Percentiles rank a stretch among this genome's conserved stretches.
Conservation (phyloP, 2,888 invertebrate species). For the Nephrocerus scutellatus region DNA sequence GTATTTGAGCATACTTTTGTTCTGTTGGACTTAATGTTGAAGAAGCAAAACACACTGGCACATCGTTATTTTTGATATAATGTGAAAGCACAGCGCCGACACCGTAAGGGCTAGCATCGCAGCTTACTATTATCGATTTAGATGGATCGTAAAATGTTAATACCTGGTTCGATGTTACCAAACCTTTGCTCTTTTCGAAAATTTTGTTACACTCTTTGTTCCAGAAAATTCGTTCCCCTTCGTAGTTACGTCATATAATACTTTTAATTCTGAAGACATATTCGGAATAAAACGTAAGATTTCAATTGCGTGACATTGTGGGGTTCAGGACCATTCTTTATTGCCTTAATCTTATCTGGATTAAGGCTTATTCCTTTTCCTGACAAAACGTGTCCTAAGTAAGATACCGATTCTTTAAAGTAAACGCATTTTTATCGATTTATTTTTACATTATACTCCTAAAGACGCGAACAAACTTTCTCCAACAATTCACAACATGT, state of each 20-base stretch:
- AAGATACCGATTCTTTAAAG: conserved; percentile 11
- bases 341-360: conserved; percentile 16
- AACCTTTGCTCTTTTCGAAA: conserved; percentile 6
- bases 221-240: conserved; percentile 2
- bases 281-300: conserved; percentile 16
- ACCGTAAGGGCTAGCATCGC: conserved; percentile 6
- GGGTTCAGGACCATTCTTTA: conserved; percentile 14
- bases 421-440: conserved; percentile 20
- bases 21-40: conserved; percentile 8
- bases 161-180: neutral
- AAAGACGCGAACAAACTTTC: conserved; percentile 9
- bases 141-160: neutral
- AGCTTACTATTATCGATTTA: neutral
- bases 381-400: conserved; percentile 17
- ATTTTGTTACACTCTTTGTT: neutral
- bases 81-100: conserved; percentile 5
- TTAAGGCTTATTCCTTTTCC: conserved; percentile 14
- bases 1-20: conserved; percentile 6
- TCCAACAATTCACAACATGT: conserved; percentile 12
- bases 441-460: conserved; percentile 11
- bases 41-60: conserved; percentile 11
- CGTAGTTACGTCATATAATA: too few relatives aligned
- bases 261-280: conserved; percentile 6
- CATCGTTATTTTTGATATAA: conserved; percentile 5
- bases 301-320: too few relatives aligned